Evolutionary conservation across 2,888 invertebrate genomes (phyloP), one percentile per base, ranked within the genome.

Genomic region (Adelphocoris suturalis): DNA sequence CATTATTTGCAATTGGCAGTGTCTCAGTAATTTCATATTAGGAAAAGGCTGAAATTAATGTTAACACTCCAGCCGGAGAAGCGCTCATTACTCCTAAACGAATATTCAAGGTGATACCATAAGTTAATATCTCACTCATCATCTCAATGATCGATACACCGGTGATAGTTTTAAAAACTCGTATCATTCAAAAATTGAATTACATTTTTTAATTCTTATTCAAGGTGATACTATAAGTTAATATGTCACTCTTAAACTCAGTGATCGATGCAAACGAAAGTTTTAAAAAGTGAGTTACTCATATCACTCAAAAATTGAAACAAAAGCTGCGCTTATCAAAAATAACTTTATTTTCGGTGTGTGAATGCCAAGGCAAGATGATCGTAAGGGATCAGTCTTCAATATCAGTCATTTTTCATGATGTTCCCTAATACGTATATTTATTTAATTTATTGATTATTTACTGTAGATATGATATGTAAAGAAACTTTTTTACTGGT

Each of bases 361-460:
- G 57, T n/a, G 0, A 57, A 57, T 16, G 57, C 57, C 57, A 57
- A 23, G n/a, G 19, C 19, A 68, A 61, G 28, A 28, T n/a, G 46
- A 37, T 68, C 68, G 2, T 19, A 52, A 19, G 27, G 14, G 37
- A 47, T 46, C 28, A 19, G 55, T 55, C 55, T 57, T 57, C 13
- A 55, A 19, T 61, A 78, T 46, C 46, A 85, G 85, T 85, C 85
- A 85, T 85, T 61, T 85, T 85, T 61, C 4, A 28, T 28, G 11
- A 85, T 61, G 85, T 85, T 85, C 61, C 85, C 48, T 52, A 55
- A 52, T 61, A 28, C 14, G 37, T 27, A 46, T 78, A 85, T 85
- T 85, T 85, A 85, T 85, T 85, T 85, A 55, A 85, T 57, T 85
- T 85, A 85, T 85, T 85, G 52, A 48, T 52, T 85, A 55, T 37